A percentile compares a stretch with the other conserved stretches of the same genome.
Conservation (phyloP, 2,797 vertebrate genomes). For the Lagocephalus sceleratus region DNA sequence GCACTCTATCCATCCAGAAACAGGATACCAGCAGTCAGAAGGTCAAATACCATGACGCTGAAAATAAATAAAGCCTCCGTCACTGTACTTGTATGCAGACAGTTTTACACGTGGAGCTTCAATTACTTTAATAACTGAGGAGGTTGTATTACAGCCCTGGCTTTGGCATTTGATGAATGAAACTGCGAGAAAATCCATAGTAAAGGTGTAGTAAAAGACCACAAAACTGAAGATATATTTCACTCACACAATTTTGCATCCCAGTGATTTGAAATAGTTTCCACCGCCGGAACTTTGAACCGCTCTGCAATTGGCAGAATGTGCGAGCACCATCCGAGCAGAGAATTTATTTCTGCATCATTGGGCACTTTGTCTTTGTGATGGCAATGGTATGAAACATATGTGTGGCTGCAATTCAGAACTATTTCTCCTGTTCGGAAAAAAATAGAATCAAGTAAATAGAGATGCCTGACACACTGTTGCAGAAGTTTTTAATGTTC, state of each 20-base stretch:
- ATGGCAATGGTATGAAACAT: slow-evolving; percentile 44
- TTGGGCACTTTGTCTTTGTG: slow-evolving; percentile 46
- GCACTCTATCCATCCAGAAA: too few relatives aligned
- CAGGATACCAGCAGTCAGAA: too few relatives aligned
- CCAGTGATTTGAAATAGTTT: slow-evolving; percentile 47
- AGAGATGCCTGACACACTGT: background rate
- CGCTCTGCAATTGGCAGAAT: slow-evolving; percentile 19
- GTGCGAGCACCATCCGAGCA: slow-evolving; percentile 17
- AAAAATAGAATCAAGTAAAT: background rate
- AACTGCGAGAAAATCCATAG: background rate
- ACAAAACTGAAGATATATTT: slow-evolving; percentile 15
- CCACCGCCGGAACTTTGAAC: slow-evolving; percentile 13
- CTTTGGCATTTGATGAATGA: background rate
- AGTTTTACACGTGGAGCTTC: background rate
- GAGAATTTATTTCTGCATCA: slow-evolving; percentile 26
- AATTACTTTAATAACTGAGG: background rate
- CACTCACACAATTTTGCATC: slow-evolving; percentile 55
- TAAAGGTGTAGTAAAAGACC: slow-evolving; percentile 26
- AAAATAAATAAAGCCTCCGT: too few relatives aligned
- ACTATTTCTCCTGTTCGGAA: slow-evolving; percentile 43
- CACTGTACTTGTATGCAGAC: too few relatives aligned
- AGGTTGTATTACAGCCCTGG: too few relatives aligned
- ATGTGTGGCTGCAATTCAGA: slow-evolving; percentile 39
- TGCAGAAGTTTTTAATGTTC: slow-evolving; percentile 12
- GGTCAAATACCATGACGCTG: too few relatives aligned